Percentiles rank a stretch among this genome's conserved stretches.
Conservation (phyloP, 37 sponge, comb jelly and placozoan species). For the Beroe ovata region DNA sequence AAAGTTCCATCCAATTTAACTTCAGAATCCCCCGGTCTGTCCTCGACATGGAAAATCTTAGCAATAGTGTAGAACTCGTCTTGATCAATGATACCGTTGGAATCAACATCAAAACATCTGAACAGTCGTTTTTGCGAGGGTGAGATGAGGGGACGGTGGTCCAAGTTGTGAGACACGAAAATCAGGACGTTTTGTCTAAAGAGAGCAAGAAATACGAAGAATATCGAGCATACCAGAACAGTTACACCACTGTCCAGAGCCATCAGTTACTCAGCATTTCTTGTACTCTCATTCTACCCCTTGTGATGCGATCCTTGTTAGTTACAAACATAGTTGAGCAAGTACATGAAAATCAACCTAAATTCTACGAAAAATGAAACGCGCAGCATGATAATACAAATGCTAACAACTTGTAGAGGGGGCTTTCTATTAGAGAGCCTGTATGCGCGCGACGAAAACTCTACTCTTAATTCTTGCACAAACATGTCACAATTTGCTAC, state of each 20-base stretch:
- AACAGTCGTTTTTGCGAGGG: not conserved
- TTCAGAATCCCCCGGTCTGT: not conserved
- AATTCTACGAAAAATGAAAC: slow-evolving; percentile 12
- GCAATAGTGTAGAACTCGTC: slow-evolving; percentile 40
- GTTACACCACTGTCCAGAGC: slow-evolving; percentile 15
- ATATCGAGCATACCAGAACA: slow-evolving; percentile 21
- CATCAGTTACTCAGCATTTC: too few species aligned
- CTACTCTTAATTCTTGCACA: too few species aligned
- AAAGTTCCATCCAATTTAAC: slow-evolving; percentile 1
- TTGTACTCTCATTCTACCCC: too few species aligned
- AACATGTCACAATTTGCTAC: too few species aligned
- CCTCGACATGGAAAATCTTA: not conserved
- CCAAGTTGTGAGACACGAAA: slow-evolving; percentile 32
- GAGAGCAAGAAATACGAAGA: slow-evolving; percentile 51
- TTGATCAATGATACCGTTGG: slow-evolving; percentile 61
- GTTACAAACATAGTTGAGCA: too few species aligned
- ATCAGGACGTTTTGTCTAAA: slow-evolving; percentile 29
- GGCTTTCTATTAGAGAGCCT: too few species aligned
- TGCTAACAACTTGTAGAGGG: slow-evolving; percentile 1
- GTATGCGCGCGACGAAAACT: slow-evolving; percentile 32
- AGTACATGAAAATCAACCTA: not conserved
- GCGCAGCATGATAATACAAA: slow-evolving; percentile 33
- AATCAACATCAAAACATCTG: slow-evolving; percentile 15
- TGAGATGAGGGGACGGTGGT: not conserved
- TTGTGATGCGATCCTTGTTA: too few species aligned